A percentile compares a stretch with the other conserved stretches of the same genome.
Conservation (phyloP, 30 jellyfish, hydroid and myxozoan genomes). For the Pelagia noctiluca region DNA sequence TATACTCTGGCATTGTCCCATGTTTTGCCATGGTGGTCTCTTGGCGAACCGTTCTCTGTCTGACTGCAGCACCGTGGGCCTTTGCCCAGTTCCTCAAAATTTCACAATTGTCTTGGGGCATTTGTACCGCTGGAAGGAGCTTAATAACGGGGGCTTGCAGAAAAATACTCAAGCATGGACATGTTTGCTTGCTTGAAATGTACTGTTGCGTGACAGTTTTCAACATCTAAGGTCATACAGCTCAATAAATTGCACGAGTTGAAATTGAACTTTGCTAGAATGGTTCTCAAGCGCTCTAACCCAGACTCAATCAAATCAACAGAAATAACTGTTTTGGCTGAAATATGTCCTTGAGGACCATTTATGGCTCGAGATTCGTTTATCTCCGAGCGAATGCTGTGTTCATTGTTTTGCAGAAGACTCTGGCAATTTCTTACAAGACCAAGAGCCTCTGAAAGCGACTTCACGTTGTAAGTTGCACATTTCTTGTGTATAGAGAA, state of each 20-base stretch:
- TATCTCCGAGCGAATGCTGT: slow-evolving; percentile 43
- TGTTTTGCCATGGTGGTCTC: background rate
- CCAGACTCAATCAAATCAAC: slow-evolving; percentile 33
- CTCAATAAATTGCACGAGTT: slow-evolving; percentile 29
- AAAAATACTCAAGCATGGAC: slow-evolving; percentile 3
- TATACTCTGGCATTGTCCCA: background rate
- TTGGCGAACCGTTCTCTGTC: too few relatives aligned
- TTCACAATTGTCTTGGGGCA: slow-evolving; percentile 34
- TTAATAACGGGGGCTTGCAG: slow-evolving; percentile 18
- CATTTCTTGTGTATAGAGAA: slow-evolving; percentile 41
- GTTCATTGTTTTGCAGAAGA: slow-evolving; percentile 30
- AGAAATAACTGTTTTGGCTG: slow-evolving; percentile 39
- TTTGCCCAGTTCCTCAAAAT: slow-evolving; percentile 20
- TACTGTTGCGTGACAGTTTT: slow-evolving; percentile 32
- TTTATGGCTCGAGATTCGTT: slow-evolving; percentile 20
- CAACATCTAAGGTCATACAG: slow-evolving; percentile 46
- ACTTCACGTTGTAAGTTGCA: slow-evolving; percentile 26
- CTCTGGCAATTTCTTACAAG: slow-evolving; percentile 46
- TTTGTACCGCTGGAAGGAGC: slow-evolving; percentile 20
- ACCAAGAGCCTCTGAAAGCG: slow-evolving; percentile 23
- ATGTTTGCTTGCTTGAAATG: slow-evolving; percentile 15
- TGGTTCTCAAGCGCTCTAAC: slow-evolving; percentile 14
- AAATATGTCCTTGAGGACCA: slow-evolving; percentile 44
- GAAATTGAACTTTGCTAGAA: slow-evolving; percentile 15
- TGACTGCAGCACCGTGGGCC: slow-evolving; percentile 29